Evolutionary conservation across 2,113 vertebrate species (phyloP).

Genomic region (Podarcis cretensis): DNA sequence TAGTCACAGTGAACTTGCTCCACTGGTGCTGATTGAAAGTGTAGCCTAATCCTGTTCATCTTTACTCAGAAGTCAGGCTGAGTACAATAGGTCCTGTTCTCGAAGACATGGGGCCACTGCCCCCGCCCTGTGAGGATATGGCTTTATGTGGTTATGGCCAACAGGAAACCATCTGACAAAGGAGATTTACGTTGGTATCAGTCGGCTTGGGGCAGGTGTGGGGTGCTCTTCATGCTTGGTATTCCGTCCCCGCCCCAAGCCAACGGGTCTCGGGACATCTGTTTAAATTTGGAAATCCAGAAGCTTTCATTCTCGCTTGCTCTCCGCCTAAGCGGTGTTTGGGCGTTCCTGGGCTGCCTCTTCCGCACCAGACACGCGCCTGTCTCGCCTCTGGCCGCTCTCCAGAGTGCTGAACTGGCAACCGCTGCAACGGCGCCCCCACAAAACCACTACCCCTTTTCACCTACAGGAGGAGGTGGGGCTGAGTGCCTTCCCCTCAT

Average conservation of each 20-base stretch:
- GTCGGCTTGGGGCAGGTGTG: too few species aligned
- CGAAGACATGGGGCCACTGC: too few species aligned
- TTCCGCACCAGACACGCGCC: background rate
- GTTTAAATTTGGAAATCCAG: background rate
- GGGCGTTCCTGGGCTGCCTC: background rate
- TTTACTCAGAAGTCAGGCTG: too few species aligned
- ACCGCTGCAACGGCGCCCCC: slow-evolving; percentile 58
- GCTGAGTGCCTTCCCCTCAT: background rate
- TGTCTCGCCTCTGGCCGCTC: background rate
- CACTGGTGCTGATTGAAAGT: too few species aligned
- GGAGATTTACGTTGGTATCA: background rate
- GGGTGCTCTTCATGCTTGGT: background rate
- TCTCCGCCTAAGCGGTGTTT: background rate
- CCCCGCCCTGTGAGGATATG: too few species aligned
- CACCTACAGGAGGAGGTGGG: too few species aligned
- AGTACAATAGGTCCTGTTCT: too few species aligned
- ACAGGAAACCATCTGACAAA: background rate
- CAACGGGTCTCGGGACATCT: background rate
- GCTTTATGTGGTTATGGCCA: too few species aligned
- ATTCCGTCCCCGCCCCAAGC: background rate
- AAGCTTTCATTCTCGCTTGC: too few species aligned
- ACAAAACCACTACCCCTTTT: background rate
- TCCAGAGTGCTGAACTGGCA: slow-evolving; percentile 52
- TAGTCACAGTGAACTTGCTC: too few species aligned
- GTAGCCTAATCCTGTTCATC: too few species aligned